Evolutionary conservation across 2,888 invertebrate species (phyloP), one percentile per base, ranked within the genome.

Genomic region (Brachyptera risi): DNA sequence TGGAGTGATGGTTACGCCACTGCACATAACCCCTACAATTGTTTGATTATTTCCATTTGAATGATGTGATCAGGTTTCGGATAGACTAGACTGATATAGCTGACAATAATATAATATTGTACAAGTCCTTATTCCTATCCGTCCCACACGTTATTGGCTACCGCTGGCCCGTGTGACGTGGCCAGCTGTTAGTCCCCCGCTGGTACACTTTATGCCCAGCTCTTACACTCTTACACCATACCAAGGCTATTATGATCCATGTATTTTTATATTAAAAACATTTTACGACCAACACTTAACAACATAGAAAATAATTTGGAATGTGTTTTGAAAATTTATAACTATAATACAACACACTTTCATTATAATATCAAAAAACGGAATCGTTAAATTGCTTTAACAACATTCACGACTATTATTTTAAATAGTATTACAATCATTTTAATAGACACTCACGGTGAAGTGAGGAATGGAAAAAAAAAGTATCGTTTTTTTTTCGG

Each of bases 241-340:
- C n/a, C n/a, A n/a, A 31, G 31, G 24, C n/a, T 47, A 47, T 47
- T 54, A 37, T 35, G 54, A 54, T 54, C 35, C 54, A 54, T 37
- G 54, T 15, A 37, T 37, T 37, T 54, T 35, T 54, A 37, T 35
- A 54, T 54, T 15, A 23, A 54, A n/a, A 54, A 35, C 54, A 37
- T 54, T 54, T 54, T 54, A 54, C 54, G 54, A 54, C 54, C 54
- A 37, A 54, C 54, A 35, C 21, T 17, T 37, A 19, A 37, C 17
- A 54, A 54, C 35, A 54, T 54, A 54, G 17, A 54, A 54, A 37
- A 54, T n/a, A 31, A 21, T 17, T 54, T 54, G 27, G 21, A 51
- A 51, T 51, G 51, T 51, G 51, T 51, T 54, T 35, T 54, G 17
- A 37, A 54, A 54, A 54, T 54, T 54, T 54, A 24, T 47, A 35